phyloP scores from a whole-genome alignment of 2,113 vertebrate genomes.

The Ginglymostoma cirratum region DNA sequence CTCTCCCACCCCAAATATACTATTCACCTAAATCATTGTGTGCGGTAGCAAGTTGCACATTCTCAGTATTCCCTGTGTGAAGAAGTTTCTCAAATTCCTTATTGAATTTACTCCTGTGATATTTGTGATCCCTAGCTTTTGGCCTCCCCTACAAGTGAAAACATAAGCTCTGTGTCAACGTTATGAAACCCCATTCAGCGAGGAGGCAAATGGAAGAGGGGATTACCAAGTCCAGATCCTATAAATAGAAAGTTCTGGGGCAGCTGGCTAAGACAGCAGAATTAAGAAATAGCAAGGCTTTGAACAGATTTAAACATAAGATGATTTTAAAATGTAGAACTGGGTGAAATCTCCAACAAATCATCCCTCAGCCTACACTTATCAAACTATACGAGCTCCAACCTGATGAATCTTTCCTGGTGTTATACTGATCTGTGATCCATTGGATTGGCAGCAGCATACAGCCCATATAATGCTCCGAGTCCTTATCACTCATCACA shows the following conservation, averaged over 20 bases:
- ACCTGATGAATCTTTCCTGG: background rate
- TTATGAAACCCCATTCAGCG: too few relatives aligned
- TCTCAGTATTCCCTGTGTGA: background rate
- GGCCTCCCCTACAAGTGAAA: background rate
- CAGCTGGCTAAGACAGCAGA: too few relatives aligned
- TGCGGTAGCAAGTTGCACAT: background rate
- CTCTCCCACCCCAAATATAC: background rate
- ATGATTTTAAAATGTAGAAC: too few relatives aligned
- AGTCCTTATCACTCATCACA: background rate
- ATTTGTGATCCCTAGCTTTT: background rate
- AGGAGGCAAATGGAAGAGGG: too few relatives aligned
- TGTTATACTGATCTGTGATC: background rate
- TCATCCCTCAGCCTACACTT: background rate
- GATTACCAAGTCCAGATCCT: too few relatives aligned
- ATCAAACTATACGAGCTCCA: background rate
- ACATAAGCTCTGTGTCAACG: too few relatives aligned
- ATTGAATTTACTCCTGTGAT: too few relatives aligned
- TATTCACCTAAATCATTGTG: background rate
- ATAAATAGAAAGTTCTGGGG: too few relatives aligned
- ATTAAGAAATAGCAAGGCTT: too few relatives aligned
- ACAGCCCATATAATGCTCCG: background rate
- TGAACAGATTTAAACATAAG: too few relatives aligned
- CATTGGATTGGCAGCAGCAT: background rate
- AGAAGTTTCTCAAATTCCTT: too few relatives aligned
- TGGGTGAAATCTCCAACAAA: background rate